Percentiles rank a stretch among this genome's conserved stretches.
Evolutionary conservation across 2,888 invertebrate species (phyloP).

Genomic region (Leptogaster cylindrica): DNA sequence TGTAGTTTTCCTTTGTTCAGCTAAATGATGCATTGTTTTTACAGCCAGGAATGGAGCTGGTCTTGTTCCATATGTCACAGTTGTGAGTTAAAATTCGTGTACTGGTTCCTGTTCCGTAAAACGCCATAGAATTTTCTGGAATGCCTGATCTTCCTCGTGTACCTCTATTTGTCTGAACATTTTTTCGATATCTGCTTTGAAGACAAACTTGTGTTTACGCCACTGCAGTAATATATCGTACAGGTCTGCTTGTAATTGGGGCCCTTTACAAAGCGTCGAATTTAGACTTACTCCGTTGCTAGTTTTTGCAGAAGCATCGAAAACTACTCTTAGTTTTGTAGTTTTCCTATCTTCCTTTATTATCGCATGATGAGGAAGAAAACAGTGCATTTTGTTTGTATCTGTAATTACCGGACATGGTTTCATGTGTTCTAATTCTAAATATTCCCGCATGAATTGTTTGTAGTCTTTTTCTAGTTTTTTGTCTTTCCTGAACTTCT

Average conservation of each 20-base stretch:
- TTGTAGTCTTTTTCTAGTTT: neutral
- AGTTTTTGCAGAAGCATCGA: conserved; percentile 12
- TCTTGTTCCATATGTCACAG: too few species aligned
- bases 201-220: neutral
- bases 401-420: neutral
- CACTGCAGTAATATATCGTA: neutral
- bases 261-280: neutral
- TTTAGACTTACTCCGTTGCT: conserved; percentile 11
- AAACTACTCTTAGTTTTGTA: conserved; percentile 29
- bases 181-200: conserved; percentile 11
- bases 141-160: too few species aligned
- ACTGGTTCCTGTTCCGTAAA: too few species aligned
- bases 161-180: too few species aligned
- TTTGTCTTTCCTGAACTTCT: neutral
- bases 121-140: too few species aligned
- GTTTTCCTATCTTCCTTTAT: neutral
- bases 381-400: neutral
- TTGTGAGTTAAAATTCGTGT: too few species aligned
- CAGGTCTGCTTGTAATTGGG: neutral
- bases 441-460: neutral
- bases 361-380: conserved; percentile 25
- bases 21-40: too few species aligned
- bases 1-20: neutral
- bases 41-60: too few species aligned
- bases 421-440: neutral